Evolutionary conservation across 2,113 vertebrate species (phyloP), one percentile per base, ranked within the genome.

Genomic region (Corythoichthys haematopterus): DNA sequence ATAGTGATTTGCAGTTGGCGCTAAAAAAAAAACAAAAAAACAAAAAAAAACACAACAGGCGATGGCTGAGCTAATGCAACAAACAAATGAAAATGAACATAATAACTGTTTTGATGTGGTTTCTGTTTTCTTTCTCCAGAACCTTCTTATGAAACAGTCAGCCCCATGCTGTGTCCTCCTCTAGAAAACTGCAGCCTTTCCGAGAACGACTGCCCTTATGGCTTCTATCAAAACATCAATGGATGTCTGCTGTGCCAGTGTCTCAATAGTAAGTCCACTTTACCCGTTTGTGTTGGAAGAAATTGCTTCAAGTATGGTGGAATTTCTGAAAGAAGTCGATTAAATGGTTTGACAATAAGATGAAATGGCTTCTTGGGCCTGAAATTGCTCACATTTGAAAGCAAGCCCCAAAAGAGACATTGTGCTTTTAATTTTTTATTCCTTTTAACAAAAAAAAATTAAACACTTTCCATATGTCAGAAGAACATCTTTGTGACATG

Each of bases 201-300:
- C 4, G 89, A 47, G 45, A 85, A 72, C 0, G 90, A 92, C 47
- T 93, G 92, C 48, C 92, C 90, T 1, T 89, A 78, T 33, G 92
- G 92, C 67, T 93, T 93, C 80, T 85, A 87, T 33, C 91, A 91
- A 64, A 89, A 93, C 78, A 66, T 56, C 15, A 91, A 88, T 14
- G 92, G 92, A 70, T 93, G 92, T 67, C 86, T 93, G 12, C 90
- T 93, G 57, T 93, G 92, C 84, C 89, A 91, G 58, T 93, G 92
- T 75, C 86, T 92, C 69, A 85, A 69, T 68, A 92, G 92, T 93
- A 87, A 91, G 92, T 88, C 11, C 4, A 10, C 20, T 51, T 51
- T 61, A 0, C 33, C 46, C 1, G 16, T 13, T 64, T 35, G 38
- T 2, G 15, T 28, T 12, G 20, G 46, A 37, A 3, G 11, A 33